Percentiles rank a stretch among this genome's conserved stretches.
Evolutionary conservation across 2,888 invertebrate genomes (phyloP).

Genomic region (Zonitis immaculata): DNA sequence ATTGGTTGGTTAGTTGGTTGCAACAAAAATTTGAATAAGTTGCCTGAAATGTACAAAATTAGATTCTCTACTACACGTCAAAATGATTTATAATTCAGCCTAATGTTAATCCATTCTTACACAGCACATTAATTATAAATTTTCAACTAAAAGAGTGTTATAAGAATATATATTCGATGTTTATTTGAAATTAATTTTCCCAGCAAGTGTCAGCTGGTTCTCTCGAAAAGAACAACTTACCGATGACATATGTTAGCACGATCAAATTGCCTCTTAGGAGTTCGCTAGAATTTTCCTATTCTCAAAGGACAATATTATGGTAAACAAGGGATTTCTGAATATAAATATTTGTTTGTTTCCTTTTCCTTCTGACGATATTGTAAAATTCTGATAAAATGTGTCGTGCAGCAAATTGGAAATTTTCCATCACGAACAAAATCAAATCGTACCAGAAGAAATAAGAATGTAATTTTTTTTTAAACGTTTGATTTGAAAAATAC

Average conservation of each 20-base stretch:
- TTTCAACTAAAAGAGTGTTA: no score
- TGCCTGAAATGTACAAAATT: not conserved
- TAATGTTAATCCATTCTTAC: not conserved
- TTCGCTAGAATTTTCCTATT: not conserved
- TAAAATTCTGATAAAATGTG: not conserved
- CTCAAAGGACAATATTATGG: not conserved
- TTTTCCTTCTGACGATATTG: not conserved
- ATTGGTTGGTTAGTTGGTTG: not conserved
- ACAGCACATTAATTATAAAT: not conserved
- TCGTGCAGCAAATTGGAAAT: not conserved
- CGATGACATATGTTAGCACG: no score
- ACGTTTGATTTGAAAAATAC: not conserved
- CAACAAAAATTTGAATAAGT: not conserved
- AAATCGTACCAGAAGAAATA: no score
- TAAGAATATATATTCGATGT: no score
- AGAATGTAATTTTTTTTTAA: not conserved
- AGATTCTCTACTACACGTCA: not conserved
- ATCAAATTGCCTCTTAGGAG: no score
- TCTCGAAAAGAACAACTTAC: no score
- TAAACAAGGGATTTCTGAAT: not conserved
- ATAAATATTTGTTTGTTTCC: no score
- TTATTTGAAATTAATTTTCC: no score
- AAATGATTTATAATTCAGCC: not conserved
- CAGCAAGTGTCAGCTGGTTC: no score
- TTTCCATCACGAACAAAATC: no score